Base-by-base conservation (phyloP, 1,140 invertebrate species). In the Caenorhabditis latens region DNA sequence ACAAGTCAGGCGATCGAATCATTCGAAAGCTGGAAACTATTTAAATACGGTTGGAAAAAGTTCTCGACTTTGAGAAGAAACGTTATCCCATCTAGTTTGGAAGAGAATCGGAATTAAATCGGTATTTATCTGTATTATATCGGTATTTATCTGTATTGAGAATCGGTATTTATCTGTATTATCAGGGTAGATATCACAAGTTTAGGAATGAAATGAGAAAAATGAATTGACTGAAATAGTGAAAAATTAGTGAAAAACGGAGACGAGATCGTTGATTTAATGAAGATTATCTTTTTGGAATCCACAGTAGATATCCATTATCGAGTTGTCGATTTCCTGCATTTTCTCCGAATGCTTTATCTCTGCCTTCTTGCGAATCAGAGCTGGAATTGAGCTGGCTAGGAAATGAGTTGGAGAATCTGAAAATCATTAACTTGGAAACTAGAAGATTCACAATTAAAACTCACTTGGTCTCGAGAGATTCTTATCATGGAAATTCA, bases 261-360 rank as follows among this genome's bases (percentile, higher is more conserved):
- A 42, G 32, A 63, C 24, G 61, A 63, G 61, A 63, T 63, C 61
- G 61, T 8, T 8, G 21, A 32, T n/a, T 71, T 14, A 46, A 5
- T 79, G n/a, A 53, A 50, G 71, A 50, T 79, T 79, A 24, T 79
- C 71, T 50, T 79, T 79, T 79, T 79, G 71, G 40, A 19, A 79
- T 50, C 46, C 71, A 43, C 71, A 79, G 13, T 79, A 79, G 9
- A 79, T 16, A 8, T 50, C 46, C 40, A 79, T 50, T 4, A 79
- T 50, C 8, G 40, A 24, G 43, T 14, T 43, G 40, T 79, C 71
- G 19, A 79, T 79, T n/a, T 50, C 43, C 71, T 79, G 71, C 71
- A 79, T 79, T 24, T 50, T 50, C 21, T 79, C 71, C 11, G 71
- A 46, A 24, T 79, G 71, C n/a, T 79, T 79, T 46, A 79, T 50